Evolutionary conservation across 2,888 invertebrate species (phyloP), one percentile per base, ranked within the genome.

Genomic region (Chelonus formosanus): DNA sequence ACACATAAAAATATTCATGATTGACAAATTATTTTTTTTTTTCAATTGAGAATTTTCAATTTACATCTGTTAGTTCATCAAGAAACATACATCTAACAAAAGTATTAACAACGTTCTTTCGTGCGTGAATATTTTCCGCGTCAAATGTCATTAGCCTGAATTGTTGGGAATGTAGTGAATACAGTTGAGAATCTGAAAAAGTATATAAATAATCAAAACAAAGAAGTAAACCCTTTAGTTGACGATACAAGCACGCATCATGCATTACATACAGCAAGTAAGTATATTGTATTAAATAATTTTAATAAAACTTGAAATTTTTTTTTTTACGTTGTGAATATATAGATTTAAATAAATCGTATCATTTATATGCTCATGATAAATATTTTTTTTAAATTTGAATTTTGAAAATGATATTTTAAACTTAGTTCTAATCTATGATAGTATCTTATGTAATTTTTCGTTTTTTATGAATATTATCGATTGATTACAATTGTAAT

Each of bases 121-220:
- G 66, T 60, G 70, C 65, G 55, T 64, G 34, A 66, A 66, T 44
- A 66, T 70, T 68, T 70, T 70, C 70, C 67, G 65, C 69, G 62
- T 71, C 67, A 63, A 68, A 67, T 71, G 63, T 63, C 71, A 69
- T 70, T 69, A 66, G 67, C 70, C 64, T 69, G 66, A 73, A 69
- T 67, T 60, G 66, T 62, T 54, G 64, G 52, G 69, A 68, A 64
- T 58, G 60, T 60, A 58, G 69, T 68, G 63, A 71, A 67, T 67
- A 67, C 65, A 72, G 68, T 53, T 65, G 67, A 73, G 67, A 65
- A 71, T 67, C 72, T 73, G 79, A 77, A 80, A 80, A 81, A 80
- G 81, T 81, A 81, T 79, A 82, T 82, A 82, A 79, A 82, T 82
- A 80, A 78, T 78, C 76, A 75, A 71, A 76, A 69, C 67, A 67